Evolutionary conservation across 2,797 vertebrate genomes (phyloP).

Genomic region (Choloepus didactylus): DNA sequence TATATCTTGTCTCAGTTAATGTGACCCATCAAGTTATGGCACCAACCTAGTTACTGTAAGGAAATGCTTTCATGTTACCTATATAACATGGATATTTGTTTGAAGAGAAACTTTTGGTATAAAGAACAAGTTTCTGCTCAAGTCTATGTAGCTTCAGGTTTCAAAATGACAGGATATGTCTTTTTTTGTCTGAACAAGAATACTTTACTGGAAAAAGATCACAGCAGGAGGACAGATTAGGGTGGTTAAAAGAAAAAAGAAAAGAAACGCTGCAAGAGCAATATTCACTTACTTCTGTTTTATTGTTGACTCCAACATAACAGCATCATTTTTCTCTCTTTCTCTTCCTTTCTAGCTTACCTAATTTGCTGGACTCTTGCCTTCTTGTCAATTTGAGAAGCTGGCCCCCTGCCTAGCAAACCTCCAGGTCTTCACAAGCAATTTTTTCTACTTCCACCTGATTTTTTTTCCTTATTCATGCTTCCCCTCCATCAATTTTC

Average conservation of each 20-base stretch:
- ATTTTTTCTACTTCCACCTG: neutral
- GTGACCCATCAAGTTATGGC: neutral
- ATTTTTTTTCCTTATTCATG: neutral
- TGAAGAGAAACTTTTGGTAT: neutral
- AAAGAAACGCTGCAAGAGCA: neutral
- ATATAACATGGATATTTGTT: slow-evolving; percentile 24
- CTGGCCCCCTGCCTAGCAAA: slow-evolving; percentile 14
- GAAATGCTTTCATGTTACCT: neutral
- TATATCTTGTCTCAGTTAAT: neutral
- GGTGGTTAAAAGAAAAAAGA: slow-evolving; percentile 12
- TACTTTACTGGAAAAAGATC: slow-evolving; percentile 60
- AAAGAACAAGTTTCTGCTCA: slow-evolving; percentile 42
- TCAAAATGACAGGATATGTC: slow-evolving; percentile 30
- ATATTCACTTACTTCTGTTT: slow-evolving; percentile 57
- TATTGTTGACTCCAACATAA: slow-evolving; percentile 66
- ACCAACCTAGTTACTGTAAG: neutral
- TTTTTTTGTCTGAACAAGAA: slow-evolving; percentile 60
- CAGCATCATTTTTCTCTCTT: slow-evolving; percentile 57
- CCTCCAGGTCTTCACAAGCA: neutral
- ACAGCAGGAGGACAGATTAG: slow-evolving; percentile 59
- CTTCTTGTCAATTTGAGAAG: neutral
- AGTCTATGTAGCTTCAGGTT: slow-evolving; percentile 50
- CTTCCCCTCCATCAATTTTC: neutral
- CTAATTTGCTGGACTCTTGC: slow-evolving; percentile 64
- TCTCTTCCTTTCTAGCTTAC: slow-evolving; percentile 39